Evolutionary conservation across 2,888 invertebrate species (phyloP), one percentile per base, ranked within the genome.

Genomic region (Arrhopalites spinosus): DNA sequence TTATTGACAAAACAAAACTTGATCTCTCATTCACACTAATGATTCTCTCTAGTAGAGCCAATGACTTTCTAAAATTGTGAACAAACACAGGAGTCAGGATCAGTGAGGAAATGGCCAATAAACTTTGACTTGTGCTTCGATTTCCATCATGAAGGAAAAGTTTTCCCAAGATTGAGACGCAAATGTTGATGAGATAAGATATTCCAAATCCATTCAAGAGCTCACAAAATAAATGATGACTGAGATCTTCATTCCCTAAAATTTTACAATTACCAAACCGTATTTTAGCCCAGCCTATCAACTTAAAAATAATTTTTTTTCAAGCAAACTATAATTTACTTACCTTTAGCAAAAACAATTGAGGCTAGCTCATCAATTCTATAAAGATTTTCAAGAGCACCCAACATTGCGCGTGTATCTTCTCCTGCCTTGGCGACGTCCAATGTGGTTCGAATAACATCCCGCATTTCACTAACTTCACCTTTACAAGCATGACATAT

Each of bases 281-380:
- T n/a, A n/a, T n/a, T n/a, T n/a, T n/a, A n/a, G n/a, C n/a, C n/a
- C n/a, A n/a, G n/a, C n/a, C n/a, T n/a, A 47, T 25, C n/a, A 30
- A 43, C 63, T 61, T 30, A 29, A 20, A 27, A 68, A 74, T 56
- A 73, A 50, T 20, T 8, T 29, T 69, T 53, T 30, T 64, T 25
- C 5, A 61, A 61, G 25, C 2, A 50, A 36, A 36, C 36, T 7
- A 36, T 7, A 66, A 23, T 68, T 11, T 15, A 11, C 27, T 43
- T 74, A 80, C 80, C 82, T 74, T 83, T 83, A 0, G 81, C 81
- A 77, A 83, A 83, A 13, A 83, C 82, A 56, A 83, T 81, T n/a
- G 78, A 56, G 1, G 82, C 77, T 20, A 83, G 61, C 53, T 83
- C 83, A 17, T 83, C 83, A 25, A 83, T 79, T 69, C 78, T 77